Evolutionary conservation across 1,140 invertebrate species (phyloP).

Genomic region (Radopholus similis): DNA sequence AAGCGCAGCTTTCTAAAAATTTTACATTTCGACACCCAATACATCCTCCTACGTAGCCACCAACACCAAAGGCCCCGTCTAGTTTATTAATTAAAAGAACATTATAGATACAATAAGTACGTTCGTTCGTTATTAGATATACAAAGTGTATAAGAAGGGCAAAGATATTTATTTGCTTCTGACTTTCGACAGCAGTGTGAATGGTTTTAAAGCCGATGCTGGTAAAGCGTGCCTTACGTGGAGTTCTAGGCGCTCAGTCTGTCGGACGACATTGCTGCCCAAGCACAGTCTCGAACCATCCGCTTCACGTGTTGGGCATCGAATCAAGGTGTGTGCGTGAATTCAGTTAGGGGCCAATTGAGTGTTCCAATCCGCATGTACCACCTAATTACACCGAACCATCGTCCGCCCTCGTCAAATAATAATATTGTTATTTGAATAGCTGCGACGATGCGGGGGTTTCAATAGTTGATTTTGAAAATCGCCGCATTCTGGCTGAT

Average conservation of each 20-base stretch:
- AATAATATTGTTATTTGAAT: background rate
- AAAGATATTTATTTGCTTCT: background rate
- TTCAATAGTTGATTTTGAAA: background rate
- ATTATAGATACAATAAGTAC: too few relatives aligned
- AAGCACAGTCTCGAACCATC: background rate
- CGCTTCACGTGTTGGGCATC: constrained; percentile 7
- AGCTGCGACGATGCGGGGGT: constrained; percentile 19
- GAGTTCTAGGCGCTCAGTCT: background rate
- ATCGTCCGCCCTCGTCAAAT: too few relatives aligned
- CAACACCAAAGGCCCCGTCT: too few relatives aligned
- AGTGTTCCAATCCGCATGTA: background rate
- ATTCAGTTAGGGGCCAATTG: background rate
- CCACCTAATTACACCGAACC: background rate
- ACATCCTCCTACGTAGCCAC: too few relatives aligned
- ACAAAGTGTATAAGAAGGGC: too few relatives aligned
- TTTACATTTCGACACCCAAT: too few relatives aligned
- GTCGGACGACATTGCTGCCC: too few relatives aligned
- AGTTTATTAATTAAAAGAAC: too few relatives aligned
- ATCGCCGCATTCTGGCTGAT: background rate
- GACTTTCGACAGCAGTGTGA: background rate
- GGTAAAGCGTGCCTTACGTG: background rate
- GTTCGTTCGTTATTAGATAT: too few relatives aligned
- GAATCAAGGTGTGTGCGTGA: background rate
- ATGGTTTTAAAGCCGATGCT: background rate
- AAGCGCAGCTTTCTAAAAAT: too few relatives aligned